Base-by-base conservation (phyloP, 2,113 vertebrate genomes). In the Pseudolaguvia tuberculata region DNA sequence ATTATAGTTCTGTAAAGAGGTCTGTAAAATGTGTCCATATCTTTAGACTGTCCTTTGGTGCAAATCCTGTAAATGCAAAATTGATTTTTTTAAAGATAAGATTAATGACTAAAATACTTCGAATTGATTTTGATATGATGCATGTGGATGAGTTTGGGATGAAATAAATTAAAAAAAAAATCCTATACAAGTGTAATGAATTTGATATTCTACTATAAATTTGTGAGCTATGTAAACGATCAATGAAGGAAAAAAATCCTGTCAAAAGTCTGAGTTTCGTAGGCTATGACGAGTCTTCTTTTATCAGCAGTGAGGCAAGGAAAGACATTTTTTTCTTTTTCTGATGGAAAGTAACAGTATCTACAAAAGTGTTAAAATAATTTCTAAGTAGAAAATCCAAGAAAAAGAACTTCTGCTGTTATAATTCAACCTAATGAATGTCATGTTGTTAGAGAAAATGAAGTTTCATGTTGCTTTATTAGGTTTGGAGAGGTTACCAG, bases 391-490 rank as follows among this genome's bases (percentile, higher is more conserved):
- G 79, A 67, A 61, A 48, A 58, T 27, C 75, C n/a, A 67, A 69
- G 59, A 20, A 39, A 47, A 65, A 57, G 61, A 68, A 79, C 62
- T 69, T 58, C 35, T 79, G 73, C 69, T 78, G 75, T 58, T 72
- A 65, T 76, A 58, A 80, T 70, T 69, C 21, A 39, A 52, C 57
- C 62, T 84, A 85, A 85, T 80, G 76, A 79, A 80, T 68, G 68
- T 75, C 76, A 79, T 69, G 75, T 80, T 78, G 79, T 79, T 85
- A 69, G 70, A 77, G 78, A 72, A 79, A 80, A 70, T 73, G 51
- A 80, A 27, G 79, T 77, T 80, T 70, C 31, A 20, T 66, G 63
- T 73, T 76, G 68, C 79, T 82, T 75, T 84, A 85, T 84, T 83
- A 83, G 78, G 78, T 78, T 77, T 59, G 75, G 27, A 63, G 51